These are phyloP conservation scores for Troides oblongomaculatus DNA, from an alignment of 2,888 invertebrate genomes.

Conservation along the genomic window DNA sequence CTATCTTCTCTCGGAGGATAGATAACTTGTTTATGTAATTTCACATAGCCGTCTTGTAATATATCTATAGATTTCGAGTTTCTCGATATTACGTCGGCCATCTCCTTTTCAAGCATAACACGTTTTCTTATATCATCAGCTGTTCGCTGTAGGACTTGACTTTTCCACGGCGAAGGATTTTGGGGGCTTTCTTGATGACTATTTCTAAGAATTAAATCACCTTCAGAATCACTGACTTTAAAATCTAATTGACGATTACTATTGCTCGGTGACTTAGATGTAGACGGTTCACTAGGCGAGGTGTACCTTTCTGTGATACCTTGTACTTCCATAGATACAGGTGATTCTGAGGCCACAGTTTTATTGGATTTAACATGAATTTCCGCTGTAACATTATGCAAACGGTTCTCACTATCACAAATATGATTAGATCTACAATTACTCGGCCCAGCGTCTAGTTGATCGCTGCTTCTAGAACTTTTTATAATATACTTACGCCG, in stretches of 20 bases:
- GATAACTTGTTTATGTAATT: conserved; percentile 62
- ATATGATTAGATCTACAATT: conserved; percentile 43
- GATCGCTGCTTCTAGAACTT: conserved; percentile 68
- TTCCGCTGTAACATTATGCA: conserved; percentile 70
- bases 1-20: conserved; percentile 45
- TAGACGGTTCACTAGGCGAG: conserved; percentile 61
- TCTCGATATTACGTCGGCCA: conserved; percentile 56
- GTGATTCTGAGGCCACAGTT: conserved; percentile 65
- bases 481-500: conserved; percentile 57
- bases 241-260: conserved; percentile 48
- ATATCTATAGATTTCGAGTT: conserved; percentile 66
- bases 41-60: conserved; percentile 75
- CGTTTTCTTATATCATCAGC: conserved; percentile 70
- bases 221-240: conserved; percentile 53
- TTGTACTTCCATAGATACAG: conserved; percentile 59
- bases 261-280: conserved; percentile 57
- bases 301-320: conserved; percentile 56
- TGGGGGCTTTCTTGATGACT: conserved; percentile 39
- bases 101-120: conserved; percentile 64
- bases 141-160: conserved; percentile 72
- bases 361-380: conserved; percentile 70
- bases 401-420: conserved; percentile 43
- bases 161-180: conserved; percentile 62
- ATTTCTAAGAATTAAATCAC: conserved; percentile 41
- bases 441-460: conserved; percentile 64